Conservation (phyloP, 1,140 invertebrate species). For the Hypothenemus hampei region DNA sequence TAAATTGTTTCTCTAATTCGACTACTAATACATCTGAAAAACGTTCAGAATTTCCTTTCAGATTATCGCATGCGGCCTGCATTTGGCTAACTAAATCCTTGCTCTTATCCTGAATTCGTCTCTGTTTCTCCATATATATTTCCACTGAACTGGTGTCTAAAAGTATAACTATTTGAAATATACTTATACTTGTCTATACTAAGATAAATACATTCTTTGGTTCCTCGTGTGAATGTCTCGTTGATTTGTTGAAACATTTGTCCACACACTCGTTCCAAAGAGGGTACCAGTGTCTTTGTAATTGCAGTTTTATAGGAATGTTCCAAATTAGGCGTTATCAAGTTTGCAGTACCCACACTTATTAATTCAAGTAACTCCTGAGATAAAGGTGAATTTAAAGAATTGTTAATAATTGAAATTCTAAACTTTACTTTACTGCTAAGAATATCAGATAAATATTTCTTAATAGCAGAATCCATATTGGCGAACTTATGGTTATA, state of each 20-base stretch:
- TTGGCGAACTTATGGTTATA: slow-evolving; percentile 63
- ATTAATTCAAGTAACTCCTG: slow-evolving; percentile 71
- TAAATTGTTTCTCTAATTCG: slow-evolving; percentile 43
- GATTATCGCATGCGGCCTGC: slow-evolving; percentile 40
- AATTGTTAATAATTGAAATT: background rate
- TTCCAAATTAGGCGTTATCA: slow-evolving; percentile 62
- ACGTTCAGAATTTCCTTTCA: slow-evolving; percentile 40
- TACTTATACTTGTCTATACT: no score
- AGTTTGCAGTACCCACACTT: slow-evolving; percentile 59
- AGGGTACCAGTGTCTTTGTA: slow-evolving; percentile 67
- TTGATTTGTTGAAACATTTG: slow-evolving; percentile 85
- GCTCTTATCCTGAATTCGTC: slow-evolving; percentile 41
- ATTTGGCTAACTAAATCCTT: slow-evolving; percentile 43
- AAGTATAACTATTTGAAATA: no score
- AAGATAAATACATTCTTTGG: slow-evolving; percentile 75
- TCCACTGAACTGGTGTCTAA: slow-evolving; percentile 44
- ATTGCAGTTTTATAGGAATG: slow-evolving; percentile 71
- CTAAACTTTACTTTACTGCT: slow-evolving; percentile 59
- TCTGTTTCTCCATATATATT: slow-evolving; percentile 42
- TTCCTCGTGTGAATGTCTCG: slow-evolving; percentile 77
- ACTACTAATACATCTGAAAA: slow-evolving; percentile 32
- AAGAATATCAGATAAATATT: slow-evolving; percentile 73
- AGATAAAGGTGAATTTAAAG: slow-evolving; percentile 19
- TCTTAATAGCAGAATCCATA: slow-evolving; percentile 68
- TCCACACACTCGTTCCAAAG: slow-evolving; percentile 77